Conservation (phyloP, 1,140 invertebrate genomes). For the Pomacea maculata region DNA sequence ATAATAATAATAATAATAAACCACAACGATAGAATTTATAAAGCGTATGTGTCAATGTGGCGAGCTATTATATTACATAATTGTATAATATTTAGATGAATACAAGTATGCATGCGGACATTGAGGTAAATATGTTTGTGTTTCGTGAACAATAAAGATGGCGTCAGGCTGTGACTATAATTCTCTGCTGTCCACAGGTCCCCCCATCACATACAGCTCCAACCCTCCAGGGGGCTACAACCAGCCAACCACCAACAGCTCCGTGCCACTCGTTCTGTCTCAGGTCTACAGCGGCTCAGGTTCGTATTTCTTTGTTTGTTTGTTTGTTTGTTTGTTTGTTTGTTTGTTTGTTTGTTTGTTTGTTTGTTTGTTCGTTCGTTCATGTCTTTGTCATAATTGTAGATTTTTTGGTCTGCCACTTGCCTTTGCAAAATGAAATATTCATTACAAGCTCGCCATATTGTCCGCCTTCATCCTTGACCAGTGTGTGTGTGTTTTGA, state of each 20-base stretch:
- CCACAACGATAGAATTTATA: too few species aligned
- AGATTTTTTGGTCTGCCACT: not conserved
- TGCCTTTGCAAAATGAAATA: not conserved
- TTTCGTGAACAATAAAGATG: too few species aligned
- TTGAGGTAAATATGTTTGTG: too few species aligned
- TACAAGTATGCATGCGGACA: too few species aligned
- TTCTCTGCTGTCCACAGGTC: conserved; percentile 2
- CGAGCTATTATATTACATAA: too few species aligned
- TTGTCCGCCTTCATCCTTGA: too few species aligned
- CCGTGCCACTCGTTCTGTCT: conserved; percentile 27
- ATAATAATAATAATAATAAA: too few species aligned
- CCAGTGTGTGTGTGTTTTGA: too few species aligned
- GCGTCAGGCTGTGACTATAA: not conserved
- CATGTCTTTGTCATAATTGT: not conserved
- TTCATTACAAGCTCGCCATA: not conserved
- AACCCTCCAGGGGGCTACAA: conserved; percentile 20
- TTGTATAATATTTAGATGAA: too few species aligned
- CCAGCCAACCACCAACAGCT: conserved; percentile 27
- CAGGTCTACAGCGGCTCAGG: conserved; percentile 7
- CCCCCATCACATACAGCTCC: conserved; percentile 24
- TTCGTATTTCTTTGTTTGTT: not conserved
- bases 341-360: not conserved
- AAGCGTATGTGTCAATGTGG: too few species aligned
- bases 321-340: not conserved
- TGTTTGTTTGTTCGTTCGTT: not conserved